Conservation (phyloP, 2,113 vertebrate species). For the Pipa parva region DNA sequence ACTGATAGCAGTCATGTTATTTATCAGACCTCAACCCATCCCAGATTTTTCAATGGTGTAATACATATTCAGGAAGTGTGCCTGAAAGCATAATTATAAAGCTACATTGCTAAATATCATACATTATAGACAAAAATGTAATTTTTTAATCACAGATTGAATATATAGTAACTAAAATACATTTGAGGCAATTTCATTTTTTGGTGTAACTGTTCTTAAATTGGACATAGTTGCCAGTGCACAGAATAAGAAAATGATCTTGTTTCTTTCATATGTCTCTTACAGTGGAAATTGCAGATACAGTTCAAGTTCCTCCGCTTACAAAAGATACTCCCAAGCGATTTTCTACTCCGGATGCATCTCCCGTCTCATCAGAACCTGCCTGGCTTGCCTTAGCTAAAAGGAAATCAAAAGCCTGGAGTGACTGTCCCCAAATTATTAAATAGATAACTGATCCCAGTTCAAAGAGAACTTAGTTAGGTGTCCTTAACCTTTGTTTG, state of each 20-base stretch:
- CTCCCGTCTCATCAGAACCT: conserved; percentile 88
- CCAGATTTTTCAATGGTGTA: no score
- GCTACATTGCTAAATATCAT: no score
- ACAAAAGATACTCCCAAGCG: conserved; percentile 90
- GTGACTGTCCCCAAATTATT: conserved; percentile 98
- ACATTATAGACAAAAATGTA: no score
- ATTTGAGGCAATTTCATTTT: no score
- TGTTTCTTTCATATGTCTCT: background rate
- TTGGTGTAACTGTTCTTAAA: no score
- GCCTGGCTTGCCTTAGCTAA: conserved; percentile 96
- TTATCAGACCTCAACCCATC: no score
- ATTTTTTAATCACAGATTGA: no score
- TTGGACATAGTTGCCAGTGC: no score
- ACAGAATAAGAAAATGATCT: background rate
- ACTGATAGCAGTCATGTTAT: no score
- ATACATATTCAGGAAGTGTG: no score
- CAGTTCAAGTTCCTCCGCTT: conserved; percentile 69
- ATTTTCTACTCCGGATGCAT: conserved; percentile 82
- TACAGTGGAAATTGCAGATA: conserved; percentile 90
- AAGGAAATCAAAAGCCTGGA: conserved; percentile 98
- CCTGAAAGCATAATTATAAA: no score
- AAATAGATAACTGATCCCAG: conserved; percentile 69
- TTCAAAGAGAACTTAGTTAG: background rate
- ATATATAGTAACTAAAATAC: no score
- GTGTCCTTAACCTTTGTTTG: conserved; percentile 16